These are phyloP conservation scores for Zaprionus davidi DNA, from an alignment of 1,140 invertebrate species.

Conservation along the genomic window DNA sequence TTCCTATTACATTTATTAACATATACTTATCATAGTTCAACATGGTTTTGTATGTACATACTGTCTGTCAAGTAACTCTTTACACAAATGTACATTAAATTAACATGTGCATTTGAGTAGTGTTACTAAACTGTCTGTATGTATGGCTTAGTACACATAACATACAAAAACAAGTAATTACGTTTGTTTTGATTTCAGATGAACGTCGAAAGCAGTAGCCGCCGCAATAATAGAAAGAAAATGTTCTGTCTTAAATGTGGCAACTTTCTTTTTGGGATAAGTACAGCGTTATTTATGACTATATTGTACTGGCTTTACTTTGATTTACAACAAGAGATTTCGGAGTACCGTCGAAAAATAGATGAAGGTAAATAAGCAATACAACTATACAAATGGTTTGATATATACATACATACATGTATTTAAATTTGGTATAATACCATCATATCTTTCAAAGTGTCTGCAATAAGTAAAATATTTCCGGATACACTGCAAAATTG, in stretches of 20 bases:
- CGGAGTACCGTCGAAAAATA: slow-evolving; percentile 78
- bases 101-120: too few relatives aligned
- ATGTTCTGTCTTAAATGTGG: slow-evolving; percentile 69
- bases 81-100: background rate
- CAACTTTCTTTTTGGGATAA: slow-evolving; percentile 67
- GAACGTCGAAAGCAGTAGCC: slow-evolving; percentile 55
- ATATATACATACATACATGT: background rate
- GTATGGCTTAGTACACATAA: background rate
- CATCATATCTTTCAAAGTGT: slow-evolving; percentile 82
- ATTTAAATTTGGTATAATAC: background rate
- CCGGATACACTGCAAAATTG: slow-evolving; percentile 87
- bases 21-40: background rate
- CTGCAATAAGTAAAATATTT: slow-evolving; percentile 86
- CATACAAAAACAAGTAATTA: background rate
- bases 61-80: too few relatives aligned
- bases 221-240: slow-evolving; percentile 68
- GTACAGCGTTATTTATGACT: slow-evolving; percentile 61
- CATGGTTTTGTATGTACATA: slow-evolving; percentile 13
- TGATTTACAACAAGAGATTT: slow-evolving; percentile 76
- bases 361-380: slow-evolving; percentile 69
- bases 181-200: slow-evolving; percentile 47
- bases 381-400: background rate
- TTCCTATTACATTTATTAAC: background rate
- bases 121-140: background rate
- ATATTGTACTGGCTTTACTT: slow-evolving; percentile 83